phyloP scores from a whole-genome alignment of 2,113 vertebrate species.

The Mormoops blainvillei region DNA sequence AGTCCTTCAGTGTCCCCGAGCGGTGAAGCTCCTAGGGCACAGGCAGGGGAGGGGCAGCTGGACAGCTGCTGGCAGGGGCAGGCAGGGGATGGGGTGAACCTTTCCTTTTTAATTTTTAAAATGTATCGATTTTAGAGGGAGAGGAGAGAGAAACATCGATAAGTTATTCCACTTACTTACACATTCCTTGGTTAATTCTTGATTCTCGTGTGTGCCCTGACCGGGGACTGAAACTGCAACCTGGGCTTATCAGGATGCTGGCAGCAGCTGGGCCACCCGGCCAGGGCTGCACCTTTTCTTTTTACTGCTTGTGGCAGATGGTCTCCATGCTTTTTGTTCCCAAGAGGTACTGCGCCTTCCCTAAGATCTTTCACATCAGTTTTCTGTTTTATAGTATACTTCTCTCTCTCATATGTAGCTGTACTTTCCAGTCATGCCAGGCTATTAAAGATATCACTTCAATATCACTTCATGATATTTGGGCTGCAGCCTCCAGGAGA shows the following conservation, averaged over 20 bases:
- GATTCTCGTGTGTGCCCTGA: too few species aligned
- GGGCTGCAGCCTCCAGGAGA: not conserved
- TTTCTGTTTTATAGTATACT: not conserved
- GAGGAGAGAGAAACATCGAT: too few species aligned
- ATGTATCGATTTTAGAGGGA: too few species aligned
- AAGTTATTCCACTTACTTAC: too few species aligned
- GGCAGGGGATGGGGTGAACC: not conserved
- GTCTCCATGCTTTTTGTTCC: not conserved
- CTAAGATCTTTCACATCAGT: not conserved
- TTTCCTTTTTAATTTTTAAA: not conserved
- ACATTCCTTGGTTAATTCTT: too few species aligned
- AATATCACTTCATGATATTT: not conserved
- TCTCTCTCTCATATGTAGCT: not conserved
- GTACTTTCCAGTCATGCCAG: not conserved
- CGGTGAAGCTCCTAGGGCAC: not conserved
- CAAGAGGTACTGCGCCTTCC: not conserved
- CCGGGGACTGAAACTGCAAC: too few species aligned
- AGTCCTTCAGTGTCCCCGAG: not conserved
- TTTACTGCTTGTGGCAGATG: not conserved
- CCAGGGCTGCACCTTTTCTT: too few species aligned
- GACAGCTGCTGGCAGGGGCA: not conserved
- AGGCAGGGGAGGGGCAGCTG: not conserved
- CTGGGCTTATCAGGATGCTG: too few species aligned
- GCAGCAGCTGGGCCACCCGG: too few species aligned
- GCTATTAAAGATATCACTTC: not conserved